These are phyloP conservation scores for Meriones unguiculatus DNA, from an alignment of 2,113 vertebrate genomes.

Conservation along the genomic window DNA sequence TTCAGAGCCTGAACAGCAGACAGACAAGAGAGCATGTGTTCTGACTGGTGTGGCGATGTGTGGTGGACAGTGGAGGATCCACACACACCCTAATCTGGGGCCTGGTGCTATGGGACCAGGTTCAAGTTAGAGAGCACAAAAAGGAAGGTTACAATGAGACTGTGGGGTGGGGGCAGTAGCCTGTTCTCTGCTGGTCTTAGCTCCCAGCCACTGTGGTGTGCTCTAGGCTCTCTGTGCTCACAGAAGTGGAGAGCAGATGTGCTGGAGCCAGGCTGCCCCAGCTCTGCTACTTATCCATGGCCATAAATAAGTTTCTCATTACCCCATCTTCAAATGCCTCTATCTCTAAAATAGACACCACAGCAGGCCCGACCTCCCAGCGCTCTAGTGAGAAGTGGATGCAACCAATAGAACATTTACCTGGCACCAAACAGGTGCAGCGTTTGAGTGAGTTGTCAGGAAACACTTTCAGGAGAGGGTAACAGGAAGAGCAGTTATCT, in stretches of 20 bases:
- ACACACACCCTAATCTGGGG: not conserved
- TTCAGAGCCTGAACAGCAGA: not conserved
- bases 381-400: not conserved
- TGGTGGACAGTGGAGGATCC: no score
- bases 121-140: not conserved
- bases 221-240: not conserved
- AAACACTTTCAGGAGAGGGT: not conserved
- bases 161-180: accelerated
- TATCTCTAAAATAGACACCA: not conserved
- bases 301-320: constrained; percentile 2
- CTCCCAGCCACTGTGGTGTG: not conserved
- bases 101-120: not conserved
- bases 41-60: not conserved
- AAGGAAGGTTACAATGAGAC: not conserved
- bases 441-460: not conserved
- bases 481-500: not conserved
- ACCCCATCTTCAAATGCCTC: not conserved
- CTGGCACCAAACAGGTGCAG: not conserved
- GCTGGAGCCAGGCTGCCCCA: not conserved
- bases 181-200: not conserved
- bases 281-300: not conserved
- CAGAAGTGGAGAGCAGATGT: not conserved
- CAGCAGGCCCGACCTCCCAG: not conserved
- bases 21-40: not conserved
- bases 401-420: not conserved